Percentiles rank a stretch among this genome's conserved stretches.
Evolutionary conservation across 2,113 vertebrate species (phyloP).

Genomic region (Dicentrarchus labrax): DNA sequence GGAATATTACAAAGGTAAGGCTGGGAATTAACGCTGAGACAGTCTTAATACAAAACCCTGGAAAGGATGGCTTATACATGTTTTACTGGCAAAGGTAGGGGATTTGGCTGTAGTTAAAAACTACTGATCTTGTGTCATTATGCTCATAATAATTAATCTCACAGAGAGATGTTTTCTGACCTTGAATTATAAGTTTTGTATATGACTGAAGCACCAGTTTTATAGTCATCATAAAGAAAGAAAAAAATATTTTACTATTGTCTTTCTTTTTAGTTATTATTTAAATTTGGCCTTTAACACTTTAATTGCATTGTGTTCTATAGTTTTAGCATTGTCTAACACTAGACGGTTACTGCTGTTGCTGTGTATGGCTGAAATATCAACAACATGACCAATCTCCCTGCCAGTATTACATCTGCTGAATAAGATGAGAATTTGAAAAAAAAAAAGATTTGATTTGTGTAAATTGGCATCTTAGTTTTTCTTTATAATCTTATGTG

Average conservation of each 20-base stretch:
- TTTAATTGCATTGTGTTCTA: not conserved
- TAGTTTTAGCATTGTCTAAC: not conserved
- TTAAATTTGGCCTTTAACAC: not conserved
- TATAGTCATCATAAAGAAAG: not conserved
- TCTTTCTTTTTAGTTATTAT: not conserved
- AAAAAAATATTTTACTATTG: not conserved
- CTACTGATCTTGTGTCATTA: constrained; percentile 59
- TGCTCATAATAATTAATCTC: constrained; percentile 53
- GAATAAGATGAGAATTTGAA: not conserved
- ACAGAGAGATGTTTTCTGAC: constrained; percentile 51
- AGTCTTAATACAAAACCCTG: constrained; percentile 78
- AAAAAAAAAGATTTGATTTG: not conserved
- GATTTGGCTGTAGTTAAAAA: constrained; percentile 70
- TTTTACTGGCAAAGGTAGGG: constrained; percentile 69
- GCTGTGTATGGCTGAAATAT: not conserved
- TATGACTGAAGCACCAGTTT: not conserved
- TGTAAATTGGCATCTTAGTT: not conserved
- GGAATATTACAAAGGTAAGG: constrained; percentile 83
- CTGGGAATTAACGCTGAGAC: constrained; percentile 79
- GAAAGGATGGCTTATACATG: constrained; percentile 74
- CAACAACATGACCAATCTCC: not conserved
- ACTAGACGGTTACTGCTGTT: not conserved
- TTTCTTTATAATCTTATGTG: not conserved
- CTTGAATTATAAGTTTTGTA: constrained; percentile 33
- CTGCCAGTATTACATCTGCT: not conserved